Conservation (phyloP, 2,113 vertebrate genomes). For the Rhinoderma darwinii region DNA sequence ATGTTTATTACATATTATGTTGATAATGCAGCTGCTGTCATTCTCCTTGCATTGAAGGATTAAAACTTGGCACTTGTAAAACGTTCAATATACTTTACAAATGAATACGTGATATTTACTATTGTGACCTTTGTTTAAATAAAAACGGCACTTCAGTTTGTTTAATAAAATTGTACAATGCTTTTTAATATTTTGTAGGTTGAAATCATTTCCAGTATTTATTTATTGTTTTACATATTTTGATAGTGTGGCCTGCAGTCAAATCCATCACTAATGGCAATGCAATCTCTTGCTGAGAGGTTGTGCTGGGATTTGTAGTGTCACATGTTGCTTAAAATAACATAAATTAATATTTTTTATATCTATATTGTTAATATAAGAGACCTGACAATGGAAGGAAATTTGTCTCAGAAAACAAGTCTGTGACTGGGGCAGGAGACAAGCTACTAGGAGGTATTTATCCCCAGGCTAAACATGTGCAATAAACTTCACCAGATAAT, state of each 20-base stretch:
- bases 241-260: not conserved
- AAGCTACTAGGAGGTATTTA: slow-evolving; percentile 43
- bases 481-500: slow-evolving; percentile 55
- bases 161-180: slow-evolving; percentile 23
- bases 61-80: slow-evolving; percentile 39
- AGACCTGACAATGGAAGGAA: slow-evolving; percentile 14
- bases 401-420: not conserved
- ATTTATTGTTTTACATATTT: not conserved
- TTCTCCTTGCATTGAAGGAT: slow-evolving; percentile 4
- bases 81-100: slow-evolving; percentile 33
- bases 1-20: not conserved
- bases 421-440: slow-evolving; percentile 24
- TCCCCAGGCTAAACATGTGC: slow-evolving; percentile 43
- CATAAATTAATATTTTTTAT: no score
- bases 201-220: not conserved
- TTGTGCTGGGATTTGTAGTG: not conserved
- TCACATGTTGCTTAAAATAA: not conserved
- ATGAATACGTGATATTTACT: slow-evolving; percentile 23
- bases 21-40: not conserved
- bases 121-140: slow-evolving; percentile 26
- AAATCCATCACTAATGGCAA: not conserved
- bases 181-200: not conserved
- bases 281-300: not conserved
- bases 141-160: slow-evolving; percentile 4
- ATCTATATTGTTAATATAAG: no score